A percentile compares a stretch with the other conserved stretches of the same genome.
phyloP scores from a whole-genome alignment of 2,113 vertebrate genomes.

The Apus apus region DNA sequence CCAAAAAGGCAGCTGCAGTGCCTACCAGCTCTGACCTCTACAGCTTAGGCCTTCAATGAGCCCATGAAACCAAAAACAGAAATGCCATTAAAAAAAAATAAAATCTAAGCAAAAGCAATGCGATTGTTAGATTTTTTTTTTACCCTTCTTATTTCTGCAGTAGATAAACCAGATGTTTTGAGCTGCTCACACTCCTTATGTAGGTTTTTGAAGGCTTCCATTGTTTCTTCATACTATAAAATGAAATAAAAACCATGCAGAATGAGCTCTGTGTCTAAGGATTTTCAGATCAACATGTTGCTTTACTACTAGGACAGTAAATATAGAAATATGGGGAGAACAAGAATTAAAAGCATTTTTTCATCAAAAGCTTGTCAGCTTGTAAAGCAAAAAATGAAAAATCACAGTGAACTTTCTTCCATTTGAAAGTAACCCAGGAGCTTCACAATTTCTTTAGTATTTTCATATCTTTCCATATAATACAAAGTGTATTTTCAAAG shows the following conservation, averaged over 20 bases:
- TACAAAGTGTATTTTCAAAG: not conserved
- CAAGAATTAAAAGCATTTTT: not conserved
- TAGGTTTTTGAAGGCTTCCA: slow-evolving; percentile 92
- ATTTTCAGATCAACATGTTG: not conserved
- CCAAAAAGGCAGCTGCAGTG: not conserved
- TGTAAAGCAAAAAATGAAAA: not conserved
- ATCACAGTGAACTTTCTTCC: not conserved
- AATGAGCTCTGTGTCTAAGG: not conserved
- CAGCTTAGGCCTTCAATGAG: not conserved
- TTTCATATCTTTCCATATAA: not conserved
- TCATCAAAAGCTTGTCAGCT: not conserved
- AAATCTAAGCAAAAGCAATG: not conserved
- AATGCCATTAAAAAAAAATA: not conserved
- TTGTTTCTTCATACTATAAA: slow-evolving; percentile 93
- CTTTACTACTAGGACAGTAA: not conserved
- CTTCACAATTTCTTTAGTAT: not conserved
- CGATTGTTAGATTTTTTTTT: not conserved
- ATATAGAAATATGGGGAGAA: not conserved
- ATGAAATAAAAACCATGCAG: slow-evolving; percentile 24
- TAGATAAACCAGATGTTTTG: slow-evolving; percentile 92
- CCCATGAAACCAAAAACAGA: not conserved
- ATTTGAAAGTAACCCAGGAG: not conserved
- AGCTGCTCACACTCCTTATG: slow-evolving; percentile 97
- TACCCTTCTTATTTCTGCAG: slow-evolving; percentile 95
- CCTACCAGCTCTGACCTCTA: not conserved